Evolutionary conservation across 2,888 invertebrate genomes (phyloP), one percentile per base, ranked within the genome.

Genomic region (Timema podura): DNA sequence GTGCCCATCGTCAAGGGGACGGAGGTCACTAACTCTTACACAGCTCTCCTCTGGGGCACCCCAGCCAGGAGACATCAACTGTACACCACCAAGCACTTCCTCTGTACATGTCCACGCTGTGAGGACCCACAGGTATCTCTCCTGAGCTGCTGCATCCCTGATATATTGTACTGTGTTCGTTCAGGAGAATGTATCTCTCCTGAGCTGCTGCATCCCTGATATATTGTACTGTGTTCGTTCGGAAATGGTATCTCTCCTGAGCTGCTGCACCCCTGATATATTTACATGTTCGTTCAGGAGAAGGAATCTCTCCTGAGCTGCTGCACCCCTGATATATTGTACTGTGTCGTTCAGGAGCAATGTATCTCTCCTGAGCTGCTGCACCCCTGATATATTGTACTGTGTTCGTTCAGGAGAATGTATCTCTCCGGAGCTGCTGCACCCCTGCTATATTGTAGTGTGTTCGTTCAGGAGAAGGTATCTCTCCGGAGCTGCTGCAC

Each of bases 41-140:
- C 89, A 0, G 85, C 88, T 70, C 76, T 87, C 45, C 79, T 89
- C 64, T 91, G 91, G 91, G 88, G 88, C 51, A 91, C 90, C 0
- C 82, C 85, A 5, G 84, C 87, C 13, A 83, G 91, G 69, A 82
- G 88, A 13, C 82, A 84, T 49, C 87, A 89, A 77, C 81, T 91
- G 30, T 81, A 80, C 73, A 83, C 83, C 75, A 89, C 90, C 0
- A 91, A 91, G 80, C 87, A 89, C 78, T 91, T 91, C 77, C 79
- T 82, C 65, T 91, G 91, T 77, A 80, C 79, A 69, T 91, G 91
- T 77, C 79, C 81, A 5, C 83, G 91, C 68, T 91, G 91, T 77
- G 79, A 82, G 2, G 91, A 91, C 79, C 86, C 87, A 0, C 86
- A 86, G 57, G 84, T 81, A 67, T 30, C n/a, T n/a, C n/a, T n/a